A percentile compares a stretch with the other conserved stretches of the same genome.
These are phyloP conservation scores for Smithornis capensis DNA, from an alignment of 2,113 vertebrate species.

Conservation along the genomic window DNA sequence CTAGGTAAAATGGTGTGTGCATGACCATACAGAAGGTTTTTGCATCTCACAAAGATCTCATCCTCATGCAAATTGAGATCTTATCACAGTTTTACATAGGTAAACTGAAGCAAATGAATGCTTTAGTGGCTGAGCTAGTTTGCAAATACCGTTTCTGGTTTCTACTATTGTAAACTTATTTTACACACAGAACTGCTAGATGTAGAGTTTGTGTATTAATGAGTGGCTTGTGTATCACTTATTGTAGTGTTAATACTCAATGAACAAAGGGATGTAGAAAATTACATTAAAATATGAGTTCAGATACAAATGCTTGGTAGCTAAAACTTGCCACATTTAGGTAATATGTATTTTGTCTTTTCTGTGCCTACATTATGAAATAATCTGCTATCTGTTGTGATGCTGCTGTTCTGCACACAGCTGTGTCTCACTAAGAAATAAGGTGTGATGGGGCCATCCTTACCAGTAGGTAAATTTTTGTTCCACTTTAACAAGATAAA, in stretches of 20 bases:
- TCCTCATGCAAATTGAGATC: neutral
- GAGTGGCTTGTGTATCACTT: neutral
- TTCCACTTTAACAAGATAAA: neutral
- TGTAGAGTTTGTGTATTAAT: neutral
- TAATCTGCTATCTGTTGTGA: neutral
- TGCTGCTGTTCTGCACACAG: fast-evolving
- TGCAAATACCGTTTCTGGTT: neutral
- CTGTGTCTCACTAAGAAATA: neutral
- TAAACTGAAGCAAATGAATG: neutral
- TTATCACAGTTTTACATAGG: neutral
- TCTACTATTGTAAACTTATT: neutral
- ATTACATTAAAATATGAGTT: neutral
- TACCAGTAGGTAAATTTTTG: neutral
- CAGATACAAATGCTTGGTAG: neutral
- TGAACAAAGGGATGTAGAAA: neutral
- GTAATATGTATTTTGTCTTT: neutral
- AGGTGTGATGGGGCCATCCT: neutral
- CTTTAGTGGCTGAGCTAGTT: neutral
- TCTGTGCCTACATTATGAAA: neutral
- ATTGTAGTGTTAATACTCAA: neutral
- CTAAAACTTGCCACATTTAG: neutral
- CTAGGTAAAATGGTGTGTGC: fast-evolving
- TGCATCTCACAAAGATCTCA: neutral
- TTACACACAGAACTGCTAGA: neutral
- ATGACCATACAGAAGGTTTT: neutral